Conservation (phyloP, 2,888 invertebrate genomes). For the Ormia ochracea region DNA sequence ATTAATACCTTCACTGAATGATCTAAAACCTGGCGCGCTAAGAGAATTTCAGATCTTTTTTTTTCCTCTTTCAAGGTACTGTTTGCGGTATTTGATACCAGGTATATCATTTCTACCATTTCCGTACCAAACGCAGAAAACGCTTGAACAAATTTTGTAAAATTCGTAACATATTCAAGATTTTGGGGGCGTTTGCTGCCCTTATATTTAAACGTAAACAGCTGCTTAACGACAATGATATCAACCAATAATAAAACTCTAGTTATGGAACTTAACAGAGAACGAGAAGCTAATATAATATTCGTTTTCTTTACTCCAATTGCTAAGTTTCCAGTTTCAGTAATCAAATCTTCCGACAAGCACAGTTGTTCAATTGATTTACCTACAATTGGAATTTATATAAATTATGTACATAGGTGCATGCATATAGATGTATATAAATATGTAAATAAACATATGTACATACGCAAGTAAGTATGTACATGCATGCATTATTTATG, state of each 20-base stretch:
- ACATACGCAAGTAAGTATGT: too few species aligned
- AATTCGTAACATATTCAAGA: conserved; percentile 91
- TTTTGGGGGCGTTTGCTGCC: conserved; percentile 90
- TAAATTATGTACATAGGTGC: background rate
- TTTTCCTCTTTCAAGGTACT: conserved; percentile 93
- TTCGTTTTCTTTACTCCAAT: conserved; percentile 80
- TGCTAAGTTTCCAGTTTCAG: conserved; percentile 72
- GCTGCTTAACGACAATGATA: conserved; percentile 97
- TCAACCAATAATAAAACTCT: conserved; percentile 96
- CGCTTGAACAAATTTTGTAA: conserved; percentile 98
- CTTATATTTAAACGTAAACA: conserved; percentile 96
- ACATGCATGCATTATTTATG: too few species aligned
- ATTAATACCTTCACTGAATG: conserved; percentile 97
- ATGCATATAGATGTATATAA: too few species aligned
- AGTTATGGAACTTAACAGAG: conserved; percentile 95
- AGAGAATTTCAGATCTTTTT: conserved; percentile 95
- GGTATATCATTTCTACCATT: conserved; percentile 98
- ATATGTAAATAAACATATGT: too few species aligned
- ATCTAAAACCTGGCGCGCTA: conserved; percentile 95
- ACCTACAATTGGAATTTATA: conserved; percentile 79
- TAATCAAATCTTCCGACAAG: conserved; percentile 60
- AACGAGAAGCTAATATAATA: conserved; percentile 94
- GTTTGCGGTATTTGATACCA: conserved; percentile 88
- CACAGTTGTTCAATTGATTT: conserved; percentile 94
- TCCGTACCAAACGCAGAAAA: conserved; percentile 99